Percentiles rank a stretch among this genome's conserved stretches.
phyloP scores from a whole-genome alignment of 2,113 vertebrate species.

The Dicrurus megarhynchus region DNA sequence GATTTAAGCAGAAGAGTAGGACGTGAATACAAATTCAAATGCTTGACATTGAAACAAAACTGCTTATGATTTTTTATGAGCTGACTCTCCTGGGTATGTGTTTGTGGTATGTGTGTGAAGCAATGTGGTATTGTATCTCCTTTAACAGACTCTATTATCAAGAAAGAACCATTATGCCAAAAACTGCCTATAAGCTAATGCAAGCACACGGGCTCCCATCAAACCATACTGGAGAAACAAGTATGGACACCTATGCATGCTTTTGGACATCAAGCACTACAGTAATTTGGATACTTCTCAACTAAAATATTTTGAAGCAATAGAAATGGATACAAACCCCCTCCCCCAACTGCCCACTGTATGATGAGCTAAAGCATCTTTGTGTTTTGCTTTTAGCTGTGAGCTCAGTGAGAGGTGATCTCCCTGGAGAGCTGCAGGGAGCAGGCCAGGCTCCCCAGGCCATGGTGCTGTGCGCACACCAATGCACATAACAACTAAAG shows the following conservation, averaged over 20 bases:
- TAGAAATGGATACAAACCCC: not conserved
- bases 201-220: not conserved
- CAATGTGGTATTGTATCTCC: not conserved
- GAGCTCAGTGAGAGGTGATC: not conserved
- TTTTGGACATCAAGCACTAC: not conserved
- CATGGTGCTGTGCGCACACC: not conserved
- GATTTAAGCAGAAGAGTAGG: not conserved
- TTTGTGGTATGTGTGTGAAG: not conserved
- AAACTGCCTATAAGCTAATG: not conserved
- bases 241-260: rapidly evolving
- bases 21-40: not conserved
- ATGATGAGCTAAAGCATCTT: not conserved
- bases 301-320: not conserved
- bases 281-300: not conserved
- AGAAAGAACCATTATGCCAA: not conserved
- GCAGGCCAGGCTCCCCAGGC: not conserved
- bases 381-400: not conserved
- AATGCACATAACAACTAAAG: not conserved
- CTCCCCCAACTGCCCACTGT: not conserved
- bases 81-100: not conserved
- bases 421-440: not conserved
- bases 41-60: not conserved
- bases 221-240: not conserved
- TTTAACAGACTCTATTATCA: not conserved
- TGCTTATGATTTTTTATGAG: not conserved